Evolutionary conservation across 92 coral and sea anemone species (phyloP).

Genomic region (Umimayanthus kanabou): DNA sequence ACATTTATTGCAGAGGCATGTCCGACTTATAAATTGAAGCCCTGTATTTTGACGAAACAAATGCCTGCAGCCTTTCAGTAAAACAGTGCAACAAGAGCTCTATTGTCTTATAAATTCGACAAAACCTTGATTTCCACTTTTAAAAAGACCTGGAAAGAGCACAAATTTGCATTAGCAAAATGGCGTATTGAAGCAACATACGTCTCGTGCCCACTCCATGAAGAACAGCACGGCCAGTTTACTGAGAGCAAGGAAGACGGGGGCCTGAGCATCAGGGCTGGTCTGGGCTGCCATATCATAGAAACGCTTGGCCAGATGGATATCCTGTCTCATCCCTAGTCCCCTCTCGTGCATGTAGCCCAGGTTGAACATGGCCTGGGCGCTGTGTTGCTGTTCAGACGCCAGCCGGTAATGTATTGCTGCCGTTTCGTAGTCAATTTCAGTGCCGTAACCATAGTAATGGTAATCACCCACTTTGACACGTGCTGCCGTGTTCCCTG

Average conservation of each 20-base stretch:
- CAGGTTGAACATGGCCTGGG: conserved; percentile 99
- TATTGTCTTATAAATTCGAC: too few species aligned
- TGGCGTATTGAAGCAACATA: conserved; percentile 23
- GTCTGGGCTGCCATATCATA: conserved; percentile 99
- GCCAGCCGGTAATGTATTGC: conserved; percentile 93
- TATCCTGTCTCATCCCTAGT: conserved; percentile 98
- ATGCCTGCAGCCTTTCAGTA: too few species aligned
- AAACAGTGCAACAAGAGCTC: too few species aligned
- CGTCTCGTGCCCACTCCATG: conserved; percentile 92
- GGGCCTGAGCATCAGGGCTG: conserved; percentile 95
- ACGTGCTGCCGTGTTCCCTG: conserved; percentile 96
- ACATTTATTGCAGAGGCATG: too few species aligned
- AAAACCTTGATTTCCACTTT: too few species aligned
- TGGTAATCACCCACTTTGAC: conserved; percentile 98
- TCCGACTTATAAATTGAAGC: too few species aligned
- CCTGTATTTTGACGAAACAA: too few species aligned
- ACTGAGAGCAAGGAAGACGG: conserved; percentile 90
- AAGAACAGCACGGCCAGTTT: conserved; percentile 84
- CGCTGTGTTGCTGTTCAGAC: conserved; percentile 89
- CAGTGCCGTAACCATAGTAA: conserved; percentile 97
- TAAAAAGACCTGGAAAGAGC: too few species aligned
- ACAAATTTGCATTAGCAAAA: too few species aligned
- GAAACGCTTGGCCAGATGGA: conserved; percentile 94
- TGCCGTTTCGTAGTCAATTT: conserved; percentile 93
- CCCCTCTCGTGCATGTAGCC: conserved; percentile 99